A percentile compares a stretch with the other conserved stretches of the same genome.
These are phyloP conservation scores for Drosophila bocki DNA, from an alignment of 1,140 invertebrate species.

Conservation along the genomic window DNA sequence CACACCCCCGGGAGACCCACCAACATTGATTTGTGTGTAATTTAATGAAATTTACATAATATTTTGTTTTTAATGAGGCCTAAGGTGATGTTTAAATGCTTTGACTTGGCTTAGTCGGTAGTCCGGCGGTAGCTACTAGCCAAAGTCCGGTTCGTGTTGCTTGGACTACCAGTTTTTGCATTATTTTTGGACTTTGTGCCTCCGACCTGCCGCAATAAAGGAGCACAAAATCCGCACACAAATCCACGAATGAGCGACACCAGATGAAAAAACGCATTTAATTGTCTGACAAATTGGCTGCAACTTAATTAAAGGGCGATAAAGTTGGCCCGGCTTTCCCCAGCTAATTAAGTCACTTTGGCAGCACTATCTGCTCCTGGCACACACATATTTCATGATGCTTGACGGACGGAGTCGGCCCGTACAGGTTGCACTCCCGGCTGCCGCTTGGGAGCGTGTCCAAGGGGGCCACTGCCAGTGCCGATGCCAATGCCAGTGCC, in stretches of 20 bases:
- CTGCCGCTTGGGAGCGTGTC: constrained; percentile 41
- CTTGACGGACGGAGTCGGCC: constrained; percentile 41
- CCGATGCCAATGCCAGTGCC: neutral
- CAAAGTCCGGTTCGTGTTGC: constrained; percentile 44
- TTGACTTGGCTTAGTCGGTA: constrained; percentile 76
- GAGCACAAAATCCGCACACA: neutral
- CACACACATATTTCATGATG: constrained; percentile 77
- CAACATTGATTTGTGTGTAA: constrained; percentile 81
- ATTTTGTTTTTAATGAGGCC: constrained; percentile 84
- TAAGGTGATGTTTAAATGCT: constrained; percentile 84
- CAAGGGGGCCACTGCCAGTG: constrained; percentile 5
- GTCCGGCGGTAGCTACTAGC: constrained; percentile 37
- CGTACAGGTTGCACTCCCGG: constrained; percentile 41
- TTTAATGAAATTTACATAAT: constrained; percentile 84
- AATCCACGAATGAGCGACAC: neutral
- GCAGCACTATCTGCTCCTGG: constrained; percentile 63
- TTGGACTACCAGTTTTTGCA: constrained; percentile 55
- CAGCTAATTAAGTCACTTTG: constrained; percentile 76
- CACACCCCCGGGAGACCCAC: neutral
- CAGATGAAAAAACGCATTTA: constrained; percentile 37
- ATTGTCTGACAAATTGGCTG: constrained; percentile 81
- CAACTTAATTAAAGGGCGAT: constrained; percentile 80
- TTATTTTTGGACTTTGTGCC: constrained; percentile 38
- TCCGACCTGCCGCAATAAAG: constrained; percentile 66
- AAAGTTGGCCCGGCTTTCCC: constrained; percentile 43